phyloP scores from a whole-genome alignment of 1,140 invertebrate species.

The Drosophila bipectinata region DNA sequence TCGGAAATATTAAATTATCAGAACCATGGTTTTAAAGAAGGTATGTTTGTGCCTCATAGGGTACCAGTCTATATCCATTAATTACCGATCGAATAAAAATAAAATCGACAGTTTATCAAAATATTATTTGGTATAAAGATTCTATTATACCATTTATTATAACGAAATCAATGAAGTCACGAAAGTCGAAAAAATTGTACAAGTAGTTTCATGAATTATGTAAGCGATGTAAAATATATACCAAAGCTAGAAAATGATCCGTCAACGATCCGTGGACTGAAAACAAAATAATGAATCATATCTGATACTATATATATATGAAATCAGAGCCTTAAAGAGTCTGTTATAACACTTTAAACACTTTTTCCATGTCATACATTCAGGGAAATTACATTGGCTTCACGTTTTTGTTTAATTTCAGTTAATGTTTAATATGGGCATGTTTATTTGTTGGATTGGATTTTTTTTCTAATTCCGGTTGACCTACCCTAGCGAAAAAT shows the following conservation, averaged over 20 bases:
- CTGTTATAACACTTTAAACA: constrained; percentile 10
- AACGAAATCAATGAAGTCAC: constrained; percentile 43
- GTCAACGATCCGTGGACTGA: constrained; percentile 9
- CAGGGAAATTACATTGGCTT: constrained; percentile 29
- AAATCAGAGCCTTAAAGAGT: constrained; percentile 13
- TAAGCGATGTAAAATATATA: constrained; percentile 39
- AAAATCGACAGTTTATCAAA: constrained; percentile 28
- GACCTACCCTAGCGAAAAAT: constrained; percentile 50
- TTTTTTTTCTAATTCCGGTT: constrained; percentile 25
- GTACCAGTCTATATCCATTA: too few species aligned
- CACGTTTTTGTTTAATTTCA: constrained; percentile 7
- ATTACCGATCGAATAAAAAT: neutral
- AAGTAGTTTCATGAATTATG: constrained; percentile 39
- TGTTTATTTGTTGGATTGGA: constrained; percentile 9
- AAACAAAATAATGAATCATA: neutral
- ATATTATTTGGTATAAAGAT: constrained; percentile 46
- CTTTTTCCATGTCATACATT: constrained; percentile 17
- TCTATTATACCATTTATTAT: constrained; percentile 44
- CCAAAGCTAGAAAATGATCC: constrained; percentile 36
- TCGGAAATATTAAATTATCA: too few species aligned
- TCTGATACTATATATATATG: neutral
- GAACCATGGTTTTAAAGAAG: too few species aligned
- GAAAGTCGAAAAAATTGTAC: constrained; percentile 43
- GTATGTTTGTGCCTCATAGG: too few species aligned
- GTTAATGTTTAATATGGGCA: constrained; percentile 28